Conservation (phyloP, 2,888 invertebrate genomes). For the Ochlodes sylvanus region DNA sequence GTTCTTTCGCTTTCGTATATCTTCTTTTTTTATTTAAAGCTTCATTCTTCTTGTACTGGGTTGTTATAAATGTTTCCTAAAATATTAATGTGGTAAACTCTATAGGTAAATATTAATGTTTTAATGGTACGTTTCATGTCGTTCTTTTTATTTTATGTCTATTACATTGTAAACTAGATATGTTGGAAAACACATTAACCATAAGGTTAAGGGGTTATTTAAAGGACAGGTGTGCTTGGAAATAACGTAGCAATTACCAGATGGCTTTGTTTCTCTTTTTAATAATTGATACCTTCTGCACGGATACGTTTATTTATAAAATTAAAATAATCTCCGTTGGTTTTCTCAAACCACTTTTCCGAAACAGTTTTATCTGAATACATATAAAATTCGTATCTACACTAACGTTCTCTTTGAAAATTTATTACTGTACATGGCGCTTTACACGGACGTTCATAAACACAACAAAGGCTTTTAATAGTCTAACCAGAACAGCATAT, state of each 20-base stretch:
- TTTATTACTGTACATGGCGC: conserved; percentile 3
- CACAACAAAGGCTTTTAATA: neutral
- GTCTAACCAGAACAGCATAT: conserved; percentile 14
- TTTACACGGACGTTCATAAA: conserved; percentile 27
- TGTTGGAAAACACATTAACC: too few relatives aligned
- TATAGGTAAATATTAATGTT: neutral
- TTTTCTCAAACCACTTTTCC: too few relatives aligned
- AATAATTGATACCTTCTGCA: too few relatives aligned
- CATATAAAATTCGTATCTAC: too few relatives aligned
- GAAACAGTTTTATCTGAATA: too few relatives aligned
- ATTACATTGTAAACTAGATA: too few relatives aligned
- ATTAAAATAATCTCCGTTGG: too few relatives aligned
- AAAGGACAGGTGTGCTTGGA: too few relatives aligned
- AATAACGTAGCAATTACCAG: too few relatives aligned
- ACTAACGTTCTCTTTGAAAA: neutral
- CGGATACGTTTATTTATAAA: too few relatives aligned
- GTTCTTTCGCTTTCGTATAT: conserved; percentile 24
- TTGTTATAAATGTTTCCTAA: neutral
- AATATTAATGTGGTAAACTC: neutral
- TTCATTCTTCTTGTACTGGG: conserved; percentile 7
- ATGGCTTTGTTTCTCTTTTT: too few relatives aligned
- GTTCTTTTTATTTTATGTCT: neutral
- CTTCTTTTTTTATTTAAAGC: conserved; percentile 14
- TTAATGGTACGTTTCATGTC: neutral
- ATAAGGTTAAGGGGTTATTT: too few relatives aligned